phyloP scores from a whole-genome alignment of 2,113 vertebrate genomes.

The Calyptommatus sinebrachiatus region DNA sequence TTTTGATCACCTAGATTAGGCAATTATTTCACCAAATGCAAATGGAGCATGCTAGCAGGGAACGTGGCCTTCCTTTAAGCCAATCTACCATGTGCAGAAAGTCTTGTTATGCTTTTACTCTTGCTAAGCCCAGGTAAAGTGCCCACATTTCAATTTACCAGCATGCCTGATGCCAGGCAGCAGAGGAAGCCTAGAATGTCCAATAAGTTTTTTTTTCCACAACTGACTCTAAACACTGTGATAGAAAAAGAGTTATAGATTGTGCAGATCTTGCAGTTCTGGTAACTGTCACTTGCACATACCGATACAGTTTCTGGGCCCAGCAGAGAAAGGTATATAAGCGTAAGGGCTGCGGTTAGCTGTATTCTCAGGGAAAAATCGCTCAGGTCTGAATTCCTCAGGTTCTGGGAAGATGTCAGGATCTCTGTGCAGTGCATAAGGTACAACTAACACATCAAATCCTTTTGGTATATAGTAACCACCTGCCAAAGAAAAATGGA shows the following conservation, averaged over 20 bases:
- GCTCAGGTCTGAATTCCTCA: slow-evolving; percentile 88
- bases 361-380: slow-evolving; percentile 84
- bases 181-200: neutral
- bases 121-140: neutral
- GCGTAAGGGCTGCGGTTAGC: slow-evolving; percentile 80
- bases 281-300: slow-evolving; percentile 39
- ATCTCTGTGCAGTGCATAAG: slow-evolving; percentile 87
- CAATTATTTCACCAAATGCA: no score
- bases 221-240: no score
- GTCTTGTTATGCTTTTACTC: neutral
- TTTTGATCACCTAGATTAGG: no score
- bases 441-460: slow-evolving; percentile 71
- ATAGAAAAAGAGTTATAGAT: neutral
- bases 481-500: slow-evolving; percentile 61
- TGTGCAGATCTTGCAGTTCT: neutral
- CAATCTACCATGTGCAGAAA: no score
- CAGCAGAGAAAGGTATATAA: slow-evolving; percentile 93
- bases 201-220: neutral
- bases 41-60: no score
- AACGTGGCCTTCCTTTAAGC: no score
- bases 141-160: neutral
- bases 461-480: slow-evolving; percentile 81
- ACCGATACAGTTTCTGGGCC: slow-evolving; percentile 95
- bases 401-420: slow-evolving; percentile 84
- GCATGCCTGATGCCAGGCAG: neutral